These are phyloP conservation scores for Dromiciops gliroides DNA, from an alignment of 2,113 vertebrate species.

Conservation along the genomic window DNA sequence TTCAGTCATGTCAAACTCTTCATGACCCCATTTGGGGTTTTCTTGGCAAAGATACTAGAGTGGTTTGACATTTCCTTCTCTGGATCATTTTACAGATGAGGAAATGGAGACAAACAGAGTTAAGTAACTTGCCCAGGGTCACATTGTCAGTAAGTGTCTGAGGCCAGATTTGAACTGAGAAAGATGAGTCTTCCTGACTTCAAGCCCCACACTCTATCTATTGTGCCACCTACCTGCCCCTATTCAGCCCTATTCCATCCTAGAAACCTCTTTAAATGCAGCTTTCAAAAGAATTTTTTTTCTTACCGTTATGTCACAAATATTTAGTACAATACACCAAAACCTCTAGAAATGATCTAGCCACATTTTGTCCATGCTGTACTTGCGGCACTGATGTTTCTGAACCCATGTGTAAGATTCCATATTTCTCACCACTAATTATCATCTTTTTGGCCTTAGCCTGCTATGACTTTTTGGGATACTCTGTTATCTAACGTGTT, in stretches of 20 bases:
- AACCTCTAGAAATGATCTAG: not conserved
- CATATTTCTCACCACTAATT: not conserved
- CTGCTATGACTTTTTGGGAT: not conserved
- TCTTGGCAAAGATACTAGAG: too few relatives aligned
- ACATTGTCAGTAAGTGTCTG: too few relatives aligned
- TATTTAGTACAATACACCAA: not conserved
- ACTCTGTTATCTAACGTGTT: not conserved
- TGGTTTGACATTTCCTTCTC: too few relatives aligned
- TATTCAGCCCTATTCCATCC: not conserved
- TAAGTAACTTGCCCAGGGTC: too few relatives aligned
- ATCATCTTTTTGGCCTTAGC: not conserved
- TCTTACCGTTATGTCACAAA: not conserved
- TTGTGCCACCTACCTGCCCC: not conserved
- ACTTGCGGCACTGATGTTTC: not conserved
- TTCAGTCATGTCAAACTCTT: too few relatives aligned
- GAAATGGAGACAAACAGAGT: too few relatives aligned
- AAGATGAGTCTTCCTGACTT: not conserved
- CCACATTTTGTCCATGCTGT: not conserved
- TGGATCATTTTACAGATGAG: too few relatives aligned
- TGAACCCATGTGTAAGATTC: not conserved
- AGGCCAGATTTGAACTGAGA: not conserved
- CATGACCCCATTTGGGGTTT: too few relatives aligned
- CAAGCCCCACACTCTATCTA: not conserved
- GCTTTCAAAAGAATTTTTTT: not conserved
- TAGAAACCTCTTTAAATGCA: too few relatives aligned